Base-by-base conservation (phyloP, 2,888 invertebrate species). In the Linyphia triangularis region DNA sequence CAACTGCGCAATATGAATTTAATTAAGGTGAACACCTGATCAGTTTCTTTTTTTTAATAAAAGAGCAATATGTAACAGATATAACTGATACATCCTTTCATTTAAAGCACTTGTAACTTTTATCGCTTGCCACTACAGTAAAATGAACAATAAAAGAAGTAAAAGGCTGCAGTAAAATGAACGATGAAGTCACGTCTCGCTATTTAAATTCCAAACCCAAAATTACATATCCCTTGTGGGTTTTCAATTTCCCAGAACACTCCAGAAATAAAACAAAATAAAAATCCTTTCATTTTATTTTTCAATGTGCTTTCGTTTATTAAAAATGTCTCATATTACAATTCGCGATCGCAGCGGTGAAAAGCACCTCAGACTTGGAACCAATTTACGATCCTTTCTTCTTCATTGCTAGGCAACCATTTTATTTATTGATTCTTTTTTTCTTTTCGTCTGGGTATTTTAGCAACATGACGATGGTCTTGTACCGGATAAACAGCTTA, bases 401-500 rank as follows among this genome's bases (percentile, higher is more conserved):
- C 57, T 7, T 69, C 61, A 61, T 40, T 37, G 24, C 75, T 63
- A 75, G 33, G 37, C 33, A 63, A 77, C 77, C 30, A 40, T 73
- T 28, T 77, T 77, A 77, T 40, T 77, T 37, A 40, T 63, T 77
- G n/a, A 24, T 40, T 16, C 2, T 30, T 57, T 30, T 51, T 28
- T 51, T 33, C 33, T 3, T 24, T 81, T 69, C 57, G 33, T 28
- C 16, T 13, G 30, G 24, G 69, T 67, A 43, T 70, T 81, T 81
- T 37, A 9, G 81, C 69, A 70, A 81, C 81, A 81, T 33, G 67
- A 37, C 51, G 59, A 69, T 22, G 67, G 26, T 40, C 69, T n/a
- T 81, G 65, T 79, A 67, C 13, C 30, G 78, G 78, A 79, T 67
- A 79, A 79, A 79, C 67, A 65, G 78, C 65, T 79, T 79, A 79